phyloP scores from a whole-genome alignment of 2,888 invertebrate species.

The Gandaritis pyraliata region DNA sequence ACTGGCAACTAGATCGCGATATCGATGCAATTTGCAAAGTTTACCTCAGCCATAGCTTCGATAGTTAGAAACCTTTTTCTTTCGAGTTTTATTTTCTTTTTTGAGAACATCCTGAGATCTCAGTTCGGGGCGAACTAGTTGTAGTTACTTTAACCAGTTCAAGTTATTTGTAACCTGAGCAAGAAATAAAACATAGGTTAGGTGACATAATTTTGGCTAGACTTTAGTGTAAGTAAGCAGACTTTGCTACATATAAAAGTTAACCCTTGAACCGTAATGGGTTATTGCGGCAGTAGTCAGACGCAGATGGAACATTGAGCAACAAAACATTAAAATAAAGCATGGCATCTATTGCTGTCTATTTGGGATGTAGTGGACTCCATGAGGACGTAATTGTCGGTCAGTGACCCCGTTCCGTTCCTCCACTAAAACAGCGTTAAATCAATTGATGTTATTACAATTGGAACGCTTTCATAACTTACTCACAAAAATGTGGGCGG shows the following conservation, averaged over 20 bases:
- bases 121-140: too few relatives aligned
- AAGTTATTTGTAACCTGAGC: neutral
- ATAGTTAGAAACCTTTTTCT: too few relatives aligned
- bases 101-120: too few relatives aligned
- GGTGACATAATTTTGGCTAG: neutral
- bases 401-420: constrained; percentile 79
- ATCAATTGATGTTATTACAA: constrained; percentile 84
- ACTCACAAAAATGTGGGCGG: constrained; percentile 63
- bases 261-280: neutral
- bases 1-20: too few relatives aligned
- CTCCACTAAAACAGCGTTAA: constrained; percentile 82
- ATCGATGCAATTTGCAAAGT: too few relatives aligned
- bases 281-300: constrained; percentile 3
- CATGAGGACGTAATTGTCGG: constrained; percentile 80
- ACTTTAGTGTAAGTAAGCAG: neutral
- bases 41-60: too few relatives aligned
- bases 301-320: constrained; percentile 32
- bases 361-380: constrained; percentile 60
- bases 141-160: too few relatives aligned
- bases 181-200: neutral
- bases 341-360: constrained; percentile 45
- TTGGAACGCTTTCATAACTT: constrained; percentile 75
- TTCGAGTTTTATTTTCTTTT: too few relatives aligned
- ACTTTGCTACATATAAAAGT: neutral
- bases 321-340: constrained; percentile 44